Evolutionary conservation across 2,888 invertebrate species (phyloP).

Genomic region (Synanthedon formicaeformis): DNA sequence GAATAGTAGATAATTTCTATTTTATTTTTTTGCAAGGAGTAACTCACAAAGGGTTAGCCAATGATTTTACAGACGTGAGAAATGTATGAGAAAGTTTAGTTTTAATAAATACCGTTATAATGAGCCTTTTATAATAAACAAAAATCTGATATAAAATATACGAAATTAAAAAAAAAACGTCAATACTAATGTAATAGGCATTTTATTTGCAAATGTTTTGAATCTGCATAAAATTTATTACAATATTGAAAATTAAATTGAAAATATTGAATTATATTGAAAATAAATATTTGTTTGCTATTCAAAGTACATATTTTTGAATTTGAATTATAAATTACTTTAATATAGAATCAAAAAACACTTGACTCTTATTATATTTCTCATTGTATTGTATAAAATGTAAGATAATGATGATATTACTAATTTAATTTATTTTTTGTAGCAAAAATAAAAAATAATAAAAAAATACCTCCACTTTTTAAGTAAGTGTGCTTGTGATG

Average conservation of each 20-base stretch:
- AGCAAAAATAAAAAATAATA: conserved; percentile 32
- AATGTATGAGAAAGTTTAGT: not conserved
- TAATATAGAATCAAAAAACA: too few relatives aligned
- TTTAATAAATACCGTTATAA: not conserved
- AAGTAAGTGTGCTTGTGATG: conserved; percentile 16
- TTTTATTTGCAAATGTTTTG: too few relatives aligned
- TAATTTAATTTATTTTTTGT: conserved; percentile 23
- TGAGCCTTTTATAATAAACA: not conserved
- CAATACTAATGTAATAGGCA: too few relatives aligned
- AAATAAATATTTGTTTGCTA: too few relatives aligned
- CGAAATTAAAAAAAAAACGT: too few relatives aligned
- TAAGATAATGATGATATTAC: conserved; percentile 12
- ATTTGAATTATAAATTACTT: too few relatives aligned
- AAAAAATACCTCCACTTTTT: conserved; percentile 15
- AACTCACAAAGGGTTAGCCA: not conserved
- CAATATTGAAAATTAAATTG: too few relatives aligned
- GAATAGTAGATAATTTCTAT: not conserved
- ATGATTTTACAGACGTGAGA: not conserved
- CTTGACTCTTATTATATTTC: not conserved
- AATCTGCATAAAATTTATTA: too few relatives aligned
- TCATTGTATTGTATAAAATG: conserved; percentile 5
- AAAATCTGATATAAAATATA: not conserved
- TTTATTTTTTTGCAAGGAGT: not conserved
- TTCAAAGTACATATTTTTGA: too few relatives aligned
- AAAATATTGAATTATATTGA: too few relatives aligned